Conservation (phyloP, 1,140 invertebrate genomes). For the Papilio aristodemus region DNA sequence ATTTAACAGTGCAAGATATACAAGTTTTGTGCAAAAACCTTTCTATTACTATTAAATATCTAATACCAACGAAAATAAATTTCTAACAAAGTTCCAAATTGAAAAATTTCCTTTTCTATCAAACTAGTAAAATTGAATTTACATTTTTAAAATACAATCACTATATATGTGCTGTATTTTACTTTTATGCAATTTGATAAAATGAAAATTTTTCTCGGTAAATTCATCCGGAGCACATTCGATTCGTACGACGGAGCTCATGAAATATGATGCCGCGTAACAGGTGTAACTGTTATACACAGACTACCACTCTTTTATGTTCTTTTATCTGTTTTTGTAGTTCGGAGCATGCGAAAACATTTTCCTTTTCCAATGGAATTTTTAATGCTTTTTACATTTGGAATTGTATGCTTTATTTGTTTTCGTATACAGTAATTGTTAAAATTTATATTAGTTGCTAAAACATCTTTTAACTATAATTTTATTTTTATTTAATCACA, state of each 20-base stretch:
- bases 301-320: conserved; percentile 37
- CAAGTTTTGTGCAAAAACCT: too few relatives aligned
- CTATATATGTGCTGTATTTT: background rate
- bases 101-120: too few relatives aligned
- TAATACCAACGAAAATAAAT: too few relatives aligned
- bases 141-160: background rate
- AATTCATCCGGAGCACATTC: conserved; percentile 39
- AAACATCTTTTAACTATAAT: too few relatives aligned
- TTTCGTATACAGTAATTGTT: background rate
- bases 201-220: conserved; percentile 41
- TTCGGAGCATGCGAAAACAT: conserved; percentile 22
- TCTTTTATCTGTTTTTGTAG: conserved; percentile 37
- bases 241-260: conserved; percentile 29
- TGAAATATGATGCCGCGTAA: conserved; percentile 45
- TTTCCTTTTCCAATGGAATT: conserved; percentile 15
- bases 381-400: background rate
- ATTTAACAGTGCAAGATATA: background rate
- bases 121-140: conserved; percentile 7
- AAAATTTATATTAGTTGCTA: background rate
- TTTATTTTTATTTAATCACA: too few relatives aligned
- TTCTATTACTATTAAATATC: too few relatives aligned
- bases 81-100: background rate
- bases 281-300: conserved; percentile 47
- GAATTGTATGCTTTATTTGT: background rate
- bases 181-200: conserved; percentile 34